A percentile compares a stretch with the other conserved stretches of the same genome.
These are phyloP conservation scores for Aplodontia rufa DNA, from an alignment of 2,113 vertebrate genomes.

Conservation along the genomic window DNA sequence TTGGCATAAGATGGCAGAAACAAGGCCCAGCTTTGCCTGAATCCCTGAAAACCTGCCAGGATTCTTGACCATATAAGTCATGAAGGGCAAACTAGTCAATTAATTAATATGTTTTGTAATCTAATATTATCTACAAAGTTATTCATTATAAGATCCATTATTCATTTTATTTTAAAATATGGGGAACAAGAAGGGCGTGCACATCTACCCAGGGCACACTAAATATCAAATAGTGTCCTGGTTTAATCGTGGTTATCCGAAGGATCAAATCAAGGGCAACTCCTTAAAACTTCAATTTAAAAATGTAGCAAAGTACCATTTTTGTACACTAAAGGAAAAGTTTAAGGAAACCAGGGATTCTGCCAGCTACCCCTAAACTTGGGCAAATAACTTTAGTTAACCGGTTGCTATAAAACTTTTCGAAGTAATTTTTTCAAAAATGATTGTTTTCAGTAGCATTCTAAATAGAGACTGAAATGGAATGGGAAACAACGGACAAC, in stretches of 20 bases:
- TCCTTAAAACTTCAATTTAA: neutral
- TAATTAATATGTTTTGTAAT: neutral
- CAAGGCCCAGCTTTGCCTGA: neutral
- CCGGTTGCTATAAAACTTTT: neutral
- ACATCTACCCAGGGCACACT: neutral
- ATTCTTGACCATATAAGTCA: neutral
- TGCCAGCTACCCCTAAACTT: neutral
- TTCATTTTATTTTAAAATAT: neutral
- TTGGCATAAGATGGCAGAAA: neutral
- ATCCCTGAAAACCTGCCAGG: neutral
- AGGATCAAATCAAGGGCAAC: neutral
- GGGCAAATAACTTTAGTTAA: neutral
- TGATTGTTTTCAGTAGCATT: neutral
- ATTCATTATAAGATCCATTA: neutral
- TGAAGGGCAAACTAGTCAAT: neutral
- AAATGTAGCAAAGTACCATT: neutral
- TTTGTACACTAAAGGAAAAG: neutral
- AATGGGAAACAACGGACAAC: neutral
- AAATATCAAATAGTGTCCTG: neutral
- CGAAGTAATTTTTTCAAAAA: neutral
- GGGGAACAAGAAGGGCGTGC: neutral
- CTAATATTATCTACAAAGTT: conserved; percentile 5
- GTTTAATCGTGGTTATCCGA: neutral
- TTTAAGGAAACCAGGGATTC: neutral
- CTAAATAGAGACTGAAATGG: neutral